A percentile compares a stretch with the other conserved stretches of the same genome.
phyloP scores from a whole-genome alignment of 2,888 invertebrate genomes.

The Noctua fimbriata region DNA sequence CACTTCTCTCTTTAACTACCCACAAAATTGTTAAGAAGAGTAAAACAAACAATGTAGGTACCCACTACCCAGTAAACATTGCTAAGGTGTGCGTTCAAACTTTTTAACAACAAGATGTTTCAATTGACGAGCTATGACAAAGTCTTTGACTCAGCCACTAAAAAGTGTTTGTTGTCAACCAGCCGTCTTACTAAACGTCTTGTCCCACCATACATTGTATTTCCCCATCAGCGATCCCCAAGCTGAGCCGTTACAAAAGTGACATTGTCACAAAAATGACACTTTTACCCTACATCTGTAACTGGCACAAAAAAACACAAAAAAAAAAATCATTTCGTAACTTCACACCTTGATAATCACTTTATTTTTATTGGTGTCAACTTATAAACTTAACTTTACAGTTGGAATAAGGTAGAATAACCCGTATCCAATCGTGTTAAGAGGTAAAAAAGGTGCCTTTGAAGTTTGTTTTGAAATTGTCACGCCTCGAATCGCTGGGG shows the following conservation, averaged over 20 bases:
- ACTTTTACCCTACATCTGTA: slow-evolving; percentile 48
- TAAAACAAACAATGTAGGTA: background rate
- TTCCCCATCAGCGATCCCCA: background rate
- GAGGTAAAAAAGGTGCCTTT: background rate
- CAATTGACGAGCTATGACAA: background rate
- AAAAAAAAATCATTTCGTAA: slow-evolving; percentile 57
- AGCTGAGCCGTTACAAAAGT: background rate
- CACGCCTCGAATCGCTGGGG: slow-evolving; percentile 59
- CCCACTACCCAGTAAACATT: background rate
- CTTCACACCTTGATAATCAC: slow-evolving; percentile 60
- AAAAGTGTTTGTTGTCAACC: background rate
- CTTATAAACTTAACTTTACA: slow-evolving; percentile 30
- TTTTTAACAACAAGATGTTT: background rate
- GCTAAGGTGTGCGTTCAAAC: background rate
- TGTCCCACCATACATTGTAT: background rate
- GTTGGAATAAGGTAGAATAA: background rate
- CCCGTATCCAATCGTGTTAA: background rate
- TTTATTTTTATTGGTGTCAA: slow-evolving; percentile 59
- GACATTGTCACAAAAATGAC: slow-evolving; percentile 10
- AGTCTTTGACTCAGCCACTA: background rate
- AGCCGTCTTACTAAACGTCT: background rate
- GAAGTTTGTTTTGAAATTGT: slow-evolving; percentile 33
- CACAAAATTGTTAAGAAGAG: background rate
- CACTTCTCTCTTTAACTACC: background rate
- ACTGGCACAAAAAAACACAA: slow-evolving; percentile 45